Conservation (phyloP, 2,797 vertebrate species). For the Morelia viridis region DNA sequence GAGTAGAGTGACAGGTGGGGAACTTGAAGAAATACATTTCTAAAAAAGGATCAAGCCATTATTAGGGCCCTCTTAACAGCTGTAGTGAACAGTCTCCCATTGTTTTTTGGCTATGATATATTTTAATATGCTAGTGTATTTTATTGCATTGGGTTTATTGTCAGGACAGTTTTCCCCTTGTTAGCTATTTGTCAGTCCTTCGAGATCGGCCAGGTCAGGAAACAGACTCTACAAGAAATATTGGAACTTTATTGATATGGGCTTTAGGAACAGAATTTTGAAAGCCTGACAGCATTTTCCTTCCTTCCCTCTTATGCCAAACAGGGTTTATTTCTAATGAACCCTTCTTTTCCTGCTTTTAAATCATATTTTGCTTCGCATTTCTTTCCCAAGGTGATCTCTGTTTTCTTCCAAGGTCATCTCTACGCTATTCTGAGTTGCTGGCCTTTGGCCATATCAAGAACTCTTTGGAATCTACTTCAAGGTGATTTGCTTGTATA, state of each 20-base stretch:
- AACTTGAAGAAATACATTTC: not conserved
- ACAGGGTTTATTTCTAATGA: not conserved
- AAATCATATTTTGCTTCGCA: not conserved
- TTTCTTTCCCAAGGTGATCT: not conserved
- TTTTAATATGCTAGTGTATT: not conserved
- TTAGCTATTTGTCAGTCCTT: not conserved
- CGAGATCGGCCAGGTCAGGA: not conserved
- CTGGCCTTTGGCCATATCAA: not conserved
- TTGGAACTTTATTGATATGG: not conserved
- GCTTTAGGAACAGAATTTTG: not conserved
- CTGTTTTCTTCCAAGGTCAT: too few relatives aligned
- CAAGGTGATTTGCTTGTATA: not conserved
- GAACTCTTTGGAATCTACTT: not conserved
- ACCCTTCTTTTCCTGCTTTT: not conserved
- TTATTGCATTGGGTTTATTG: not conserved
- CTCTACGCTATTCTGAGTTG: not conserved
- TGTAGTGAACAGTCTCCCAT: too few relatives aligned
- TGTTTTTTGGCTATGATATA: not conserved
- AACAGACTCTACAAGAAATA: not conserved
- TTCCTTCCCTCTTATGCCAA: not conserved
- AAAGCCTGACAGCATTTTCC: not conserved
- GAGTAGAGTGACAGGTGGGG: not conserved
- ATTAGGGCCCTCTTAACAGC: too few relatives aligned
- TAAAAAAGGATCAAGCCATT: too few relatives aligned
- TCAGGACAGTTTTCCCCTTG: not conserved